Conservation (phyloP, 2,797 vertebrate species). For the Sternotherus odoratus region DNA sequence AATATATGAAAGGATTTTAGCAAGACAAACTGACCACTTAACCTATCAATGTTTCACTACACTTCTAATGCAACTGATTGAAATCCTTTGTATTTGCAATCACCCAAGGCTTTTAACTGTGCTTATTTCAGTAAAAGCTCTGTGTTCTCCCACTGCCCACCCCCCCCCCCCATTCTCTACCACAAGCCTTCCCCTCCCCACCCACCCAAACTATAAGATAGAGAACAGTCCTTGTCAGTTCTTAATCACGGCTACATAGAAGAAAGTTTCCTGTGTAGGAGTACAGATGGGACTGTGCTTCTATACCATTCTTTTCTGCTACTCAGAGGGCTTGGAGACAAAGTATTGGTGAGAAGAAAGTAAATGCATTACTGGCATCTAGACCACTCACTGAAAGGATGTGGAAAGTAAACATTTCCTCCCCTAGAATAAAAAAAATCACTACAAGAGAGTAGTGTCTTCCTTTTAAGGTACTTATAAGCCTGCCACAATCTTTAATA, state of each 20-base stretch:
- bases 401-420: background rate
- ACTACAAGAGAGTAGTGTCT: rapidly evolving
- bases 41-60: background rate
- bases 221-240: background rate
- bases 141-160: rapidly evolving
- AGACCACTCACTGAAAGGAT: background rate
- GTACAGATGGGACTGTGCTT: background rate
- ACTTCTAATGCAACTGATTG: background rate
- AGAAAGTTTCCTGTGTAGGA: background rate
- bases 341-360: background rate
- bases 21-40: background rate
- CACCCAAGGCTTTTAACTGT: background rate
- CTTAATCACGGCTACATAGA: background rate
- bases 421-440: background rate
- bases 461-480: background rate
- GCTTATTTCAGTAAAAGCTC: background rate
- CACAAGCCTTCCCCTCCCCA: background rate
- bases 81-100: background rate
- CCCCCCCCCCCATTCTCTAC: background rate
- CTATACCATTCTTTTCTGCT: conserved; percentile 7
- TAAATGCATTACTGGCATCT: background rate
- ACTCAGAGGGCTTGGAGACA: background rate
- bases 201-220: background rate
- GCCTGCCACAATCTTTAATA: background rate
- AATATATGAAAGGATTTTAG: background rate